Percentiles rank a stretch among this genome's conserved stretches.
phyloP scores from a whole-genome alignment of 2,888 invertebrate genomes.

The Brachyptera risi region DNA sequence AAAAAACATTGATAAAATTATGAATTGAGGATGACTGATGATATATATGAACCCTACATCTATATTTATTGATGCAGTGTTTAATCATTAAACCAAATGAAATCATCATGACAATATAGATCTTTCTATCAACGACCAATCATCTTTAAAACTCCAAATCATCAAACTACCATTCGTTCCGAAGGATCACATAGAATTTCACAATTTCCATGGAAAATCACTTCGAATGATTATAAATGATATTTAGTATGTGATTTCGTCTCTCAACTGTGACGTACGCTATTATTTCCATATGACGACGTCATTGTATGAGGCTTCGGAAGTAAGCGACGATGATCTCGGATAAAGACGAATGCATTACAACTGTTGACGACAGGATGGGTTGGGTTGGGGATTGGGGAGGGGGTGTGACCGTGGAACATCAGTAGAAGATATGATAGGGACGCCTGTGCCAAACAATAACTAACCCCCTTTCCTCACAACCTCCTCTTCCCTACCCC shows the following conservation, averaged over 20 bases:
- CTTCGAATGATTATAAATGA: conserved; percentile 9
- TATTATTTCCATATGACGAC: background rate
- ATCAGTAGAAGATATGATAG: conserved; percentile 8
- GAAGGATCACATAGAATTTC: no score
- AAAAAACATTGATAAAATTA: no score
- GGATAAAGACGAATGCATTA: conserved; percentile 13
- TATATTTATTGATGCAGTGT: no score
- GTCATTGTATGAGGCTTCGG: conserved; percentile 2
- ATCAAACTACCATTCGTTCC: no score
- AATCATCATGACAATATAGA: no score
- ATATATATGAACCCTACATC: no score
- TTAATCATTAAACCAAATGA: no score
- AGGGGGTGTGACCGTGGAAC: conserved; percentile 10
- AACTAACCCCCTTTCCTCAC: background rate
- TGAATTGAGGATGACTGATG: no score
- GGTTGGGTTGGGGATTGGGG: background rate
- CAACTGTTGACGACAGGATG: background rate
- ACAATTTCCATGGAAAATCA: background rate
- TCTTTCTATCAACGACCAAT: no score
- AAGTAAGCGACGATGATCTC: conserved; percentile 1
- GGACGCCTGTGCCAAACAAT: conserved; percentile 12
- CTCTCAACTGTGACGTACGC: background rate
- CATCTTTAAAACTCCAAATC: no score
- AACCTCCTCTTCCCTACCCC: no score
- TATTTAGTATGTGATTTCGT: background rate